Evolutionary conservation across 1,140 invertebrate species (phyloP), one percentile per base, ranked within the genome.

Genomic region (Drosophila obscura): DNA sequence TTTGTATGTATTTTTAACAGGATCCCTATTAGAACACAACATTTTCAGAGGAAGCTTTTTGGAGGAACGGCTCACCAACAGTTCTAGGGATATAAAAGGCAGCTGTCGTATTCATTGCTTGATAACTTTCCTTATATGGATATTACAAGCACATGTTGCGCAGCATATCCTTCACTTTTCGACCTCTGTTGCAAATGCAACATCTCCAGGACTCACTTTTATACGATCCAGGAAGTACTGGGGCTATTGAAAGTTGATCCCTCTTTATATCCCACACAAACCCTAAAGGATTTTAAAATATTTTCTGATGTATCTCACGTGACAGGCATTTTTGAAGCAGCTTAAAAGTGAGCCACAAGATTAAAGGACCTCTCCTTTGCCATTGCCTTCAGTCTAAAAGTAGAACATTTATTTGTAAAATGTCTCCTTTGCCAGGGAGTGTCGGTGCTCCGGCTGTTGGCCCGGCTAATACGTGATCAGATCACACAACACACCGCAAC

Each of bases 401-500:
- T 43, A 13, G 49, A 50, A 39, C 45, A 72, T 72, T 49, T 41
- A 57, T 57, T 68, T 68, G 50, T 35, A 28, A 35, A 66, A 68
- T 56, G 24, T 56, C 13, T 24, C 44, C 13, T 35, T 43, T 28
- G 49, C 11, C 24, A 11, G 39, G 5, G 39, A 64, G 64, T 52
- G 64, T 66, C 41, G 53, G 22, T 24, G 60, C 52, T 45, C 19
- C 53, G 13, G 52, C 24, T 53, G 26, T 45, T 46, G 65, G 28
- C 65, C 28, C 22, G 41, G 65, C 61, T 15, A 67, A 66, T 68
- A 69, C 67, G 67, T 69, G 65, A 69, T 69, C 67, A 44, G 67
- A 58, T 69, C 64, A 58, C 66, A 73, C 59, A 73, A 51, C 44
- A 73, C 73, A 75, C 72, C 71, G 61, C 71, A 75, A 74, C 44